These are phyloP conservation scores for Falco punctatus DNA, from an alignment of 2,113 vertebrate species.

Conservation along the genomic window DNA sequence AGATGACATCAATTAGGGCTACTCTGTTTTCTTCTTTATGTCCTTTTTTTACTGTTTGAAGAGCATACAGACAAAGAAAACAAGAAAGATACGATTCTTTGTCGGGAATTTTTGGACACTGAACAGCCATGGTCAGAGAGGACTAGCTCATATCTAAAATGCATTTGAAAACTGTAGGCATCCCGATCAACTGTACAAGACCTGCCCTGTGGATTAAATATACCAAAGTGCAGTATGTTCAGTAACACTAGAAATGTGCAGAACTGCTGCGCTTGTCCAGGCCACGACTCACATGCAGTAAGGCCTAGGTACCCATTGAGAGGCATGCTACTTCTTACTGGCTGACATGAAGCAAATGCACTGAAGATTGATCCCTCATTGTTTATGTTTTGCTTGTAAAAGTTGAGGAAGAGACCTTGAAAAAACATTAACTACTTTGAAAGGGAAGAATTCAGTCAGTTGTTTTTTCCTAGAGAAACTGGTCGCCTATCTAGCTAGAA, in stretches of 20 bases:
- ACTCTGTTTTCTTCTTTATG: background rate
- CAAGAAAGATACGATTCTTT: no score
- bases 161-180: background rate
- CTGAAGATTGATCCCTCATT: background rate
- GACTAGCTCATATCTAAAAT: background rate
- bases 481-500: background rate
- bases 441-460: background rate
- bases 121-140: background rate
- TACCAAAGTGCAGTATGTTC: background rate
- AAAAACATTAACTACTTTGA: background rate
- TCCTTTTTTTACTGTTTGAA: background rate
- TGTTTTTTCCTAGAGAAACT: background rate
- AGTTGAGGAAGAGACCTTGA: background rate
- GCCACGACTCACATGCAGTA: no score
- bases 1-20: background rate
- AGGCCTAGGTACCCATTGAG: background rate
- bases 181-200: background rate
- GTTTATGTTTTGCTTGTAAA: background rate
- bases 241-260: background rate
- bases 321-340: background rate
- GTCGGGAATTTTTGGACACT: background rate
- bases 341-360: background rate
- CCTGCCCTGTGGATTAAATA: background rate
- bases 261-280: rapidly evolving
- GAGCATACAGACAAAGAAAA: background rate